Conservation (phyloP, 1,140 invertebrate species). For the Magallana gigas region DNA sequence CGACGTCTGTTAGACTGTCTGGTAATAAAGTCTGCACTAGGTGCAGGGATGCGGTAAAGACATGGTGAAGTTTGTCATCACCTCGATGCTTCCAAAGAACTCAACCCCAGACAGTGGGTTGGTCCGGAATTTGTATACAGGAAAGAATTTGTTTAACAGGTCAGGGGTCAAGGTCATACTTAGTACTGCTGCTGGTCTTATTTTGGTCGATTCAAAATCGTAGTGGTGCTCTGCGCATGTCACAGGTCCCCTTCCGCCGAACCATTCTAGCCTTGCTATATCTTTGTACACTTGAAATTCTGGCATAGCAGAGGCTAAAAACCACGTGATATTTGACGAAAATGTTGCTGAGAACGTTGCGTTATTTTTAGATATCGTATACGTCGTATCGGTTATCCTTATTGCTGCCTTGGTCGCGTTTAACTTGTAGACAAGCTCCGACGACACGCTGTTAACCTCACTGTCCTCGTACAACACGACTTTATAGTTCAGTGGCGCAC, state of each 20-base stretch:
- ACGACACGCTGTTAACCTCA: not conserved
- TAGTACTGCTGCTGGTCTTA: not conserved
- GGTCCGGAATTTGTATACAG: not conserved
- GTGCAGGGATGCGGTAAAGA: slow-evolving; percentile 1
- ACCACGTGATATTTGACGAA: slow-evolving; percentile 11
- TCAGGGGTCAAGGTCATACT: not conserved
- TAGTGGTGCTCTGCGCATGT: slow-evolving; percentile 25
- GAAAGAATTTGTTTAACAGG: slow-evolving; percentile 22
- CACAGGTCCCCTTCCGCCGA: slow-evolving; percentile 15
- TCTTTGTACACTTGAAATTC: not conserved
- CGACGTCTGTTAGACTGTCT: too few relatives aligned
- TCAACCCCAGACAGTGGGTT: not conserved
- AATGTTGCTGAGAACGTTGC: not conserved
- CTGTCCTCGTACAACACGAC: slow-evolving; percentile 23
- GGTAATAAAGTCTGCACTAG: not conserved
- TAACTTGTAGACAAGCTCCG: slow-evolving; percentile 2
- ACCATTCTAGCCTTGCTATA: slow-evolving; percentile 12
- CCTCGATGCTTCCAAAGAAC: slow-evolving; percentile 6
- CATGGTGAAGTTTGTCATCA: slow-evolving; percentile 35
- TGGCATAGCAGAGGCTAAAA: not conserved
- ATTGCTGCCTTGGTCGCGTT: slow-evolving; percentile 30
- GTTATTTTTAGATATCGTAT: not conserved
- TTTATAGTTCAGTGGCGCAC: slow-evolving; percentile 20
- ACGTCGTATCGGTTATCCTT: not conserved
- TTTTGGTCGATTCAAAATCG: not conserved